These are phyloP conservation scores for Ctenomys sociabilis DNA, from an alignment of 2,113 vertebrate genomes.

Conservation along the genomic window DNA sequence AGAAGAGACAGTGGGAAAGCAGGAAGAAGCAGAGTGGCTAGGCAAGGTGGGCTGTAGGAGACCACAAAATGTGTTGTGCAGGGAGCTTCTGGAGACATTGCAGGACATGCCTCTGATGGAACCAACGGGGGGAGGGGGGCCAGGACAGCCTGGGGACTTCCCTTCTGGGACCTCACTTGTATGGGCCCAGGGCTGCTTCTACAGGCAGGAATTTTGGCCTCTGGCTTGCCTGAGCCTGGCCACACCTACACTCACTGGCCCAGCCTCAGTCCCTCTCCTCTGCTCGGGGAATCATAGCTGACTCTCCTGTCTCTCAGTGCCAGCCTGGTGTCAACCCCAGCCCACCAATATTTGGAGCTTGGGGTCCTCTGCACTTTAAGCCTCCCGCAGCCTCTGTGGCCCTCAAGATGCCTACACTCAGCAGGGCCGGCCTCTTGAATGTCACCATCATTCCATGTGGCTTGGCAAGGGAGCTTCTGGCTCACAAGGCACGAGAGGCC, in stretches of 20 bases:
- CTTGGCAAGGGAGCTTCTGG: background rate
- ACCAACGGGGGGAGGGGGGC: accelerated
- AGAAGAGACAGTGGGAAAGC: background rate
- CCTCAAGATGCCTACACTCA: background rate
- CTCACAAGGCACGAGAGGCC: background rate
- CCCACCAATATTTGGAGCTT: background rate
- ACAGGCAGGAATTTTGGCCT: background rate
- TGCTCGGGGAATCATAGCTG: background rate
- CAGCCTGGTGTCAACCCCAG: background rate
- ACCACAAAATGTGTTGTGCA: accelerated
- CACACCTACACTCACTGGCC: too few species aligned
- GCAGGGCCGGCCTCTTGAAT: background rate
- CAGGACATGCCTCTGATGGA: accelerated
- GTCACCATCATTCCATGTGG: background rate
- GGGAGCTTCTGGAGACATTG: too few species aligned
- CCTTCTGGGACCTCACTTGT: accelerated
- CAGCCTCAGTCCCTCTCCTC: background rate
- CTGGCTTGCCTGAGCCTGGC: background rate
- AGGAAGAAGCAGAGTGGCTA: background rate
- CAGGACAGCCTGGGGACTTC: background rate
- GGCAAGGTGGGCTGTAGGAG: background rate
- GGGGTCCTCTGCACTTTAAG: background rate
- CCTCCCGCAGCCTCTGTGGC: background rate
- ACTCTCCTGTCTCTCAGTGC: too few species aligned
- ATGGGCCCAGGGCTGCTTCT: background rate